Percentiles rank a stretch among this genome's conserved stretches.
phyloP scores from a whole-genome alignment of 2,888 invertebrate species.

The Rhogogaster chlorosoma region DNA sequence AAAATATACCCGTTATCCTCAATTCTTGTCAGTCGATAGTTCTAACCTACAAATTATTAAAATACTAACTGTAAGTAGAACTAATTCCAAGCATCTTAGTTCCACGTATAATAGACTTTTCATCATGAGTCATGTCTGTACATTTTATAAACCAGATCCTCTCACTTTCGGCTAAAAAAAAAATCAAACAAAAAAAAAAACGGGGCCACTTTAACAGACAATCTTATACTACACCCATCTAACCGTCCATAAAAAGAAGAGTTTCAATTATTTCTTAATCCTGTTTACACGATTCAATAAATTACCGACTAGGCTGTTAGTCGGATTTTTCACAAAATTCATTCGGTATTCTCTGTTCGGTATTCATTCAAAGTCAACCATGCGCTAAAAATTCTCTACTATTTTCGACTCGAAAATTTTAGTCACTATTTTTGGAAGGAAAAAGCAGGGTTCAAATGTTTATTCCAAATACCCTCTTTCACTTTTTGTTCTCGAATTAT shows the following conservation, averaged over 20 bases:
- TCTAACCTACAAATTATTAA: constrained; percentile 37
- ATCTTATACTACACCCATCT: not conserved
- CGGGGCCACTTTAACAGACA: not conserved
- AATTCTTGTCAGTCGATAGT: not conserved
- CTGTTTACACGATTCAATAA: not conserved
- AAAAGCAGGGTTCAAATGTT: not conserved
- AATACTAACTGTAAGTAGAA: not conserved
- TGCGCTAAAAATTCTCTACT: not conserved
- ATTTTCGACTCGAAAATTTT: not conserved
- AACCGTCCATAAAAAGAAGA: not conserved
- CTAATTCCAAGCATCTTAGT: not conserved
- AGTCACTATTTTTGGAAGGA: not conserved
- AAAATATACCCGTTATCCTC: not conserved
- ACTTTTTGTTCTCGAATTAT: not conserved
- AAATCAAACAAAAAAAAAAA: not conserved
- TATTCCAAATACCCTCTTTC: not conserved
- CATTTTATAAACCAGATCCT: not conserved
- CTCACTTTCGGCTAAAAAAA: not conserved
- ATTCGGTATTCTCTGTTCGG: not conserved
- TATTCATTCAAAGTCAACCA: not conserved
- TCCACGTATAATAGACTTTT: not conserved
- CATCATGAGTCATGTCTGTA: not conserved
- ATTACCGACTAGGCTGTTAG: not conserved
- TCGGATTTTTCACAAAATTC: not conserved
- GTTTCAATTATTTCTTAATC: not conserved